phyloP scores from a whole-genome alignment of 2,888 invertebrate genomes.

The Harpagoxenus sublaevis region DNA sequence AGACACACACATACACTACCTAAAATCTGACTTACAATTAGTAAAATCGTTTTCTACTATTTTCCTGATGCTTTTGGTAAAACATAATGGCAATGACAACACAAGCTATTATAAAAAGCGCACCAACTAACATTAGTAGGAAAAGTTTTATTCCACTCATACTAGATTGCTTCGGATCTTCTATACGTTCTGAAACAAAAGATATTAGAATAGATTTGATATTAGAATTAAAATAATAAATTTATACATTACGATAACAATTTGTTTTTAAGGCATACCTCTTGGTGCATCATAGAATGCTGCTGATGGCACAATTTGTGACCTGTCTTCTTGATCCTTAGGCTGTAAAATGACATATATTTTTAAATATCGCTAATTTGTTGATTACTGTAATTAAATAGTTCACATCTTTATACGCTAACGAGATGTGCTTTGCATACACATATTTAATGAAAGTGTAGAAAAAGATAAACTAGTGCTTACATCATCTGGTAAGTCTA shows the following conservation, averaged over 20 bases:
- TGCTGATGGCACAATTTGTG: constrained; percentile 95
- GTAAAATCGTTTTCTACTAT: constrained; percentile 95
- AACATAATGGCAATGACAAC: constrained; percentile 96
- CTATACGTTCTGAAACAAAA: constrained; percentile 90
- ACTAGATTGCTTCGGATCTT: constrained; percentile 94
- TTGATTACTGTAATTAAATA: background rate
- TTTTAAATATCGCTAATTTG: background rate
- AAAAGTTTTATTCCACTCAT: constrained; percentile 97
- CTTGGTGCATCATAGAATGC: constrained; percentile 96
- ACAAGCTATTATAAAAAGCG: constrained; percentile 93
- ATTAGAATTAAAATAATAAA: constrained; percentile 41
- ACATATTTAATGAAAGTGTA: background rate
- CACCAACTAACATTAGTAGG: constrained; percentile 93
- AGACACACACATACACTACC: background rate
- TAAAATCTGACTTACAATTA: constrained; percentile 81
- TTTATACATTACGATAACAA: background rate
- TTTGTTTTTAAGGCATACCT: constrained; percentile 84
- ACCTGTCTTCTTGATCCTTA: constrained; percentile 91
- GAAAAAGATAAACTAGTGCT: constrained; percentile 74
- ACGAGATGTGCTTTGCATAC: background rate
- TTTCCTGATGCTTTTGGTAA: constrained; percentile 97
- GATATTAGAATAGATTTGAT: background rate
- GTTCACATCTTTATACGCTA: background rate
- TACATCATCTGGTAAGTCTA: constrained; percentile 92
- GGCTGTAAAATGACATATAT: constrained; percentile 85